phyloP scores from a whole-genome alignment of 2,113 vertebrate genomes.

The Grantiella picta region DNA sequence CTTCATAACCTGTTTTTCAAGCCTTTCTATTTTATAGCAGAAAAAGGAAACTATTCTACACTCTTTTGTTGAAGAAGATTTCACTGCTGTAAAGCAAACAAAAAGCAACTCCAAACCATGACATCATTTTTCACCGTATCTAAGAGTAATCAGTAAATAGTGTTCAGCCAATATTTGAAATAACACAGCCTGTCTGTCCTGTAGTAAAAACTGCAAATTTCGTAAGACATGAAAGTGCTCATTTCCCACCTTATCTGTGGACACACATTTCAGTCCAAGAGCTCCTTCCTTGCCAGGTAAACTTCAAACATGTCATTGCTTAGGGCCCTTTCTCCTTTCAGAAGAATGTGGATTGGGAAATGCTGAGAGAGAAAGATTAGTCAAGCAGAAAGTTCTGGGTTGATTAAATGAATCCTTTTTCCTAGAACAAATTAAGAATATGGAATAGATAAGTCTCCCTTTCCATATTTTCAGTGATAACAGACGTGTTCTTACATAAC shows the following conservation, averaged over 20 bases:
- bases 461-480: not conserved
- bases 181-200: not conserved
- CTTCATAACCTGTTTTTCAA: not conserved
- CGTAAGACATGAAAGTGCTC: not conserved
- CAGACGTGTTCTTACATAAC: not conserved
- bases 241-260: constrained; percentile 55
- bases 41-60: not conserved
- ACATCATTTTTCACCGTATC: constrained; percentile 13
- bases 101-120: constrained; percentile 1
- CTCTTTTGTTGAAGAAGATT: not conserved
- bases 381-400: constrained; percentile 28
- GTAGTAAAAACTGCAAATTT: constrained; percentile 38
- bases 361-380: not conserved
- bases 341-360: constrained; percentile 55
- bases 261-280: constrained; percentile 3
- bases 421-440: constrained; percentile 2
- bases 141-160: constrained; percentile 17
- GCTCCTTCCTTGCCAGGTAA: constrained; percentile 56
- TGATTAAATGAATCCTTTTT: constrained; percentile 26
- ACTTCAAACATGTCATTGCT: constrained; percentile 33
- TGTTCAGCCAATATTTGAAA: constrained; percentile 52
- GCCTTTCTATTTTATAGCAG: not conserved
- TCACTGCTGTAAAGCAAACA: not conserved
- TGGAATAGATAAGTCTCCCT: not conserved
- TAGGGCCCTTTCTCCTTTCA: constrained; percentile 16